Conservation (phyloP, 2,797 vertebrate species). For the Danio albolineatus region DNA sequence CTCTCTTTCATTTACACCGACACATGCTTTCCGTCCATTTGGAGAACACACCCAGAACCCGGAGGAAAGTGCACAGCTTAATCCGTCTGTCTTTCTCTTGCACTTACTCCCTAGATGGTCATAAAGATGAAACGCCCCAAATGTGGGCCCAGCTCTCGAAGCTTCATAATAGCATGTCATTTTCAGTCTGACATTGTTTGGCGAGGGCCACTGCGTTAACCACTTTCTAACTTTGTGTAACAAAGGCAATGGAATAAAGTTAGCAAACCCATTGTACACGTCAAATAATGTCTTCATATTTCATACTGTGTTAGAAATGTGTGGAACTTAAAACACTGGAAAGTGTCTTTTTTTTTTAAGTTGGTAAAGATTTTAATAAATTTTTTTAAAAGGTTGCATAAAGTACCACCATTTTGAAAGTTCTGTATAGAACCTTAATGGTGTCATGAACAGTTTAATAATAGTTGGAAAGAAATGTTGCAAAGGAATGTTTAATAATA, state of each 20-base stretch:
- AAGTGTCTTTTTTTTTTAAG: too few species aligned
- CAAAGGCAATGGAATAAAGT: neutral
- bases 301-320: neutral
- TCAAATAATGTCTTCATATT: neutral
- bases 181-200: slow-evolving; percentile 13
- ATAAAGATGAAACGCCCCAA: slow-evolving; percentile 43
- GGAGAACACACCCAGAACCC: slow-evolving; percentile 47
- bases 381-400: too few species aligned
- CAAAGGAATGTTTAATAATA: too few species aligned
- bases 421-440: too few species aligned
- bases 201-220: slow-evolving; percentile 6
- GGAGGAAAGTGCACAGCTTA: slow-evolving; percentile 34
- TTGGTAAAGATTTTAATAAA: too few species aligned
- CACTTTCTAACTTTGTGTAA: slow-evolving; percentile 13
- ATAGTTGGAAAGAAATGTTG: too few species aligned
- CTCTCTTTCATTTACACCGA: slow-evolving; percentile 50
- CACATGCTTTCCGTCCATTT: slow-evolving; percentile 53
- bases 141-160: slow-evolving; percentile 27
- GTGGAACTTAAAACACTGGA: neutral
- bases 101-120: slow-evolving; percentile 34
- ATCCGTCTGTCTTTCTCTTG: slow-evolving; percentile 33
- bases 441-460: too few species aligned
- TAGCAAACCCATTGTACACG: neutral
- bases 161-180: slow-evolving; percentile 38
- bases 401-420: too few species aligned